Conservation (phyloP, 2,888 invertebrate genomes). For the Latrodectus hesperus region DNA sequence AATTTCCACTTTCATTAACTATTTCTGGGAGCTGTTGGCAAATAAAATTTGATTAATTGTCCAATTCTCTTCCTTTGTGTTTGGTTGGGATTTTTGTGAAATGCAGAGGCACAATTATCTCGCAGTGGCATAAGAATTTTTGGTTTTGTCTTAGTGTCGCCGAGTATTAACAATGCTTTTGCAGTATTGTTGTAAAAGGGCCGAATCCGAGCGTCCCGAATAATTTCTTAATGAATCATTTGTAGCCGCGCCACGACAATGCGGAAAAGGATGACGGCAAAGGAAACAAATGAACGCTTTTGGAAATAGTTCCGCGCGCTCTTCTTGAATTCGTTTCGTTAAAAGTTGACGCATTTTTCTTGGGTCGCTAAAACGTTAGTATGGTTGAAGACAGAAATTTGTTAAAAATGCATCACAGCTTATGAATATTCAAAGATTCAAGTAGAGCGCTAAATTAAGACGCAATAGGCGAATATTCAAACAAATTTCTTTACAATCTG, state of each 20-base stretch:
- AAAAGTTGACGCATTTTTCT: background rate
- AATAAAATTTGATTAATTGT: constrained; percentile 62
- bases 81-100: constrained; percentile 33
- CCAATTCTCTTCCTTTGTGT: constrained; percentile 32
- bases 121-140: constrained; percentile 35
- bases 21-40: constrained; percentile 18
- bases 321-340: background rate
- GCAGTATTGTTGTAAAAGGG: background rate
- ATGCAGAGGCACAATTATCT: constrained; percentile 47
- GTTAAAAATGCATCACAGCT: too few species aligned
- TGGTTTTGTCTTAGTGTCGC: constrained; percentile 39
- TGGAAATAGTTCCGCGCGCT: background rate
- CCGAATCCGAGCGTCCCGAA: constrained; percentile 22
- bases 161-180: background rate
- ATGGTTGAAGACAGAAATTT: too few species aligned
- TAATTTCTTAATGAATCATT: constrained; percentile 64
- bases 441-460: background rate
- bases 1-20: constrained; percentile 48
- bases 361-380: background rate
- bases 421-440: too few species aligned
- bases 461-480: background rate
- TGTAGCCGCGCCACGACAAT: constrained; percentile 16
- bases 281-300: constrained; percentile 42
- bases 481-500: background rate
- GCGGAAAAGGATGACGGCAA: constrained; percentile 5